Percentiles rank a stretch among this genome's conserved stretches.
phyloP scores from a whole-genome alignment of 35 echinoderm and acorn worm species.

The Eucidaris tribuloides region DNA sequence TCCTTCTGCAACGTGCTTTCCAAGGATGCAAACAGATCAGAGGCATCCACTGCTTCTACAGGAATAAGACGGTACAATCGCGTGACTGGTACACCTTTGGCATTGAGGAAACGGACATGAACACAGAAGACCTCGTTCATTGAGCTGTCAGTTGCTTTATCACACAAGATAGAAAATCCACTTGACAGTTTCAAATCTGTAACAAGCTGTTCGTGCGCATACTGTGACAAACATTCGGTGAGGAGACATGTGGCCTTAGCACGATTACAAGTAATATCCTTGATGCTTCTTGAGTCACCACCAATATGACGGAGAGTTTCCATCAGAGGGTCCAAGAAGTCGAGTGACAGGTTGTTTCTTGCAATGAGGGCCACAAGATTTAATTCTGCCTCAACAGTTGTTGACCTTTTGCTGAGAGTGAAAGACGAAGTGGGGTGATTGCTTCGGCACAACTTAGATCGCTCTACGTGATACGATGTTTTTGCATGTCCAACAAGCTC shows the following conservation, averaged over 20 bases:
- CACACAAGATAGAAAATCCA: conserved; percentile 50
- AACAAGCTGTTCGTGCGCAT: conserved; percentile 47
- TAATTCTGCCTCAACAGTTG: conserved; percentile 9
- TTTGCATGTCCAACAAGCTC: conserved; percentile 26
- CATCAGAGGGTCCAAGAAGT: conserved; percentile 31
- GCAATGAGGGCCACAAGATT: conserved; percentile 27
- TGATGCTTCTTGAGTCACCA: conserved; percentile 28
- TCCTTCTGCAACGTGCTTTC: background rate
- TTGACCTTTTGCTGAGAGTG: background rate
- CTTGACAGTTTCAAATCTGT: background rate
- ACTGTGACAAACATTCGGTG: conserved; percentile 31
- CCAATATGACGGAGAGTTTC: conserved; percentile 28
- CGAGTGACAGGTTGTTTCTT: conserved; percentile 15
- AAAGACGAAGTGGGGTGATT: conserved; percentile 5
- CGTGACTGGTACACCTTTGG: background rate
- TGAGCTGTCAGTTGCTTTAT: conserved; percentile 36
- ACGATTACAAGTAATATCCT: conserved; percentile 40
- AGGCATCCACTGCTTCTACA: conserved; percentile 16
- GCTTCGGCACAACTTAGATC: background rate
- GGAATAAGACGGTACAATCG: conserved; percentile 19
- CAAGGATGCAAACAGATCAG: background rate
- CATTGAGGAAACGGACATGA: conserved; percentile 26
- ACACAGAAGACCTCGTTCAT: conserved; percentile 36
- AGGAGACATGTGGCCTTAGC: conserved; percentile 20
- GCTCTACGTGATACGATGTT: conserved; percentile 2